Evolutionary conservation across 2,797 vertebrate genomes (phyloP), one percentile per base, ranked within the genome.

Genomic region (Euthynnus affinis): DNA sequence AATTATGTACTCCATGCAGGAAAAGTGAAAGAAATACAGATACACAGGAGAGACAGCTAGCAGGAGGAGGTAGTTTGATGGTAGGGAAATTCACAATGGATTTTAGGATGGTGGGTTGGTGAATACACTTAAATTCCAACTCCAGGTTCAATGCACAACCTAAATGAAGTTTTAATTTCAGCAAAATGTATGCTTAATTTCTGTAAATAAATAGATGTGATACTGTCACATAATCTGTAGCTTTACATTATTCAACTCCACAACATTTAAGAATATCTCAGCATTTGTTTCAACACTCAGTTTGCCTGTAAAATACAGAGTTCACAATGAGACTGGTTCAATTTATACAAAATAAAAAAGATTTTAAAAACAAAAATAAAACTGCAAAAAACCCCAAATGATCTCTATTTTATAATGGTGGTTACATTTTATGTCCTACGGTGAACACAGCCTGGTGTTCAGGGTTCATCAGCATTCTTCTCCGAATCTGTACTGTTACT

Each of bases 1-100:
- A 74, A 82, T 75, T 10, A 70, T 72, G 29, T 51, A 3, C 34
- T 49, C 14, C 12, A 13, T 68, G 78, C 17, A 61, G 46, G 57
- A 71, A 34, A 70, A 51, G 32, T 20, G 1, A 56, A 32, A 37
- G 12, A 29, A 51, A 59, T 46, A 40, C 17, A 58, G 17, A 42
- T 27, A 53, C 15, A 18, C 25, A 67, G 6, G 22, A 12, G 66
- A 73, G 34, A 32, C 25, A 59, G n/a, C 20, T 1, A 15, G 14
- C 20, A 51, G 46, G 53, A 29, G 2, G 27, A 25, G 14, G 9
- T 23, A 6, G 25, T 12, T 25, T 44, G 32, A 53, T 23, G 27
- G 53, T 25, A 51, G 8, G 9, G 37, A 52, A 42, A 13, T 25
- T 29, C 32, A 5, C 25, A 22, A 9, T 9, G 18, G 8, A 56